Evolutionary conservation across 1,140 invertebrate genomes (phyloP).

Genomic region (Diabrotica undecimpunctata): DNA sequence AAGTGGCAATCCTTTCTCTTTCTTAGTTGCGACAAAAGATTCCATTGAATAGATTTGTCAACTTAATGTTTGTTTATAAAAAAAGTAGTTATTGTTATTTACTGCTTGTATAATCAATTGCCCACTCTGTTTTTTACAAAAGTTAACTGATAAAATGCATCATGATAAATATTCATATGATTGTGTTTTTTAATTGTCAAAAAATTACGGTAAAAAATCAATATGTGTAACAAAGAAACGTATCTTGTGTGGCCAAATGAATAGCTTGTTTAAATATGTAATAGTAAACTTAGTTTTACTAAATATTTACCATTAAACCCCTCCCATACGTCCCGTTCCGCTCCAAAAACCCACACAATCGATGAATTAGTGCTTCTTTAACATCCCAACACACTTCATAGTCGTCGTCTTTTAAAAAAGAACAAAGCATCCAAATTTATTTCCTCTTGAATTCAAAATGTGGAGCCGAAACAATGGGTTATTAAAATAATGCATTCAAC

Average conservation of each 20-base stretch:
- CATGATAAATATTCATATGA: too few species aligned
- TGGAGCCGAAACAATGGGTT: background rate
- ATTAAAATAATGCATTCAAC: slow-evolving; percentile 6
- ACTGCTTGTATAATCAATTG: too few species aligned
- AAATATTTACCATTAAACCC: background rate
- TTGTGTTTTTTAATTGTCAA: too few species aligned
- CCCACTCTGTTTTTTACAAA: too few species aligned
- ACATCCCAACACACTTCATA: background rate
- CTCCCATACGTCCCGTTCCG: too few species aligned
- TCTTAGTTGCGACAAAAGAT: too few species aligned
- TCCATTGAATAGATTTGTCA: too few species aligned
- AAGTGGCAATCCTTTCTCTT: too few species aligned
- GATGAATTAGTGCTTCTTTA: background rate
- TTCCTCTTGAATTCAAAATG: background rate
- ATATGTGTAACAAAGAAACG: background rate
- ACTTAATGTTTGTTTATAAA: too few species aligned
- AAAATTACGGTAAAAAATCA: background rate
- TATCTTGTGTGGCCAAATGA: slow-evolving; percentile 30
- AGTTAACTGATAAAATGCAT: too few species aligned
- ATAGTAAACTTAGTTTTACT: background rate
- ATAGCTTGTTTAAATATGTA: slow-evolving; percentile 54
- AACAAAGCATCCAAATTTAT: background rate
- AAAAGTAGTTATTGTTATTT: too few species aligned
- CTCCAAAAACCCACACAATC: background rate
- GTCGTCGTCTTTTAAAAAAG: background rate